phyloP scores from a whole-genome alignment of 2,113 vertebrate species.

The Zonotrichia leucophrys region DNA sequence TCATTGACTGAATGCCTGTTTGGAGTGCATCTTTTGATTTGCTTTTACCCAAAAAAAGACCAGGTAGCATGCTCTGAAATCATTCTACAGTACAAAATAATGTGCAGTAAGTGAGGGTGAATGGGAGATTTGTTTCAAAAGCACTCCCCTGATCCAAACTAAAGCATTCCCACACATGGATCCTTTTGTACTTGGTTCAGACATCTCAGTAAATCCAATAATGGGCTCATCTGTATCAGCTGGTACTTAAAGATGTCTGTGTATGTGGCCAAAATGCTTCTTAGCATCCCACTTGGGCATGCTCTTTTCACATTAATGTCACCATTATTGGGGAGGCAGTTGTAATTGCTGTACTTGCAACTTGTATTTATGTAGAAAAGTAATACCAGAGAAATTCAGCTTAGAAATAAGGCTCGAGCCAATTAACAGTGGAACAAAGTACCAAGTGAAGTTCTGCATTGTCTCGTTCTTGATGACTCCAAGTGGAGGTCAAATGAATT shows the following conservation, averaged over 20 bases:
- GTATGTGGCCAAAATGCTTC: not conserved
- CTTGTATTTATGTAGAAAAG: conserved; percentile 19
- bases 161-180: not conserved
- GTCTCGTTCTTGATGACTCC: conserved; percentile 37
- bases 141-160: not conserved
- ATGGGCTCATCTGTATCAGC: not conserved
- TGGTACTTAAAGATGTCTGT: not conserved
- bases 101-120: not conserved
- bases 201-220: not conserved
- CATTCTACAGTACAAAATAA: not conserved
- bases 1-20: not conserved
- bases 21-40: not conserved
- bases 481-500: conserved; percentile 36
- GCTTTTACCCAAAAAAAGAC: not conserved
- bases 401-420: not conserved
- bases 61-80: not conserved
- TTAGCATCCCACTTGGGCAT: not conserved
- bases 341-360: not conserved
- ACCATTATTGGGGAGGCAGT: not conserved
- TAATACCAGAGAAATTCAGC: not conserved
- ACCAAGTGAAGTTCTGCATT: conserved; percentile 17
- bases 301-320: not conserved
- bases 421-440: not conserved
- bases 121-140: not conserved
- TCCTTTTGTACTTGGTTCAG: not conserved